Evolutionary conservation across 2,888 invertebrate species (phyloP).

Genomic region (Tetragonula carbonaria): DNA sequence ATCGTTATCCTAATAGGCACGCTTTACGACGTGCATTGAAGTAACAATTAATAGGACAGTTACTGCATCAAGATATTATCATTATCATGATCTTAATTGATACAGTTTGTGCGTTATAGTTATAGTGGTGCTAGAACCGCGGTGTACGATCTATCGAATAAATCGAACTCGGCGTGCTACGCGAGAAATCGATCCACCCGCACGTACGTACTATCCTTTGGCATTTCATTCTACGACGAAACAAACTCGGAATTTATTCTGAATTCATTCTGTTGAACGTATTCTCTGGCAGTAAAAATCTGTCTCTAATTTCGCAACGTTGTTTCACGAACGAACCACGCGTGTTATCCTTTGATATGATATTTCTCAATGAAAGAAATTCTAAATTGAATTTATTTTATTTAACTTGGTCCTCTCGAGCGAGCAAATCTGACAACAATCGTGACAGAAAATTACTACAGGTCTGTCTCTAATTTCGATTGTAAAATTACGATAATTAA

Average conservation of each 20-base stretch:
- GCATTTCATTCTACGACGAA: not conserved
- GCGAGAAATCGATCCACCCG: not conserved
- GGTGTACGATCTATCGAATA: not conserved
- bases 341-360: too few relatives aligned
- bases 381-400: too few relatives aligned
- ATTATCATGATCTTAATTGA: constrained; percentile 43
- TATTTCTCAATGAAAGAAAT: too few relatives aligned
- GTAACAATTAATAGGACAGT: constrained; percentile 40
- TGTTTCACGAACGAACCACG: too few relatives aligned
- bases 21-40: constrained; percentile 5
- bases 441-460: too few relatives aligned
- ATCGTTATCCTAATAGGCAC: constrained; percentile 16
- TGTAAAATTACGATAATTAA: too few relatives aligned
- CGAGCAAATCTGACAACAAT: too few relatives aligned
- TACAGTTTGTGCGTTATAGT: constrained; percentile 11
- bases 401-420: too few relatives aligned
- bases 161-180: not conserved
- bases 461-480: too few relatives aligned
- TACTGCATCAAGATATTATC: constrained; percentile 32
- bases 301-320: too few relatives aligned
- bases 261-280: not conserved
- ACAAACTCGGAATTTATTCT: not conserved
- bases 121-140: not conserved
- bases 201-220: not conserved
- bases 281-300: not conserved